These are phyloP conservation scores for Geococcyx californianus DNA, from an alignment of 2,113 vertebrate species.

Conservation along the genomic window DNA sequence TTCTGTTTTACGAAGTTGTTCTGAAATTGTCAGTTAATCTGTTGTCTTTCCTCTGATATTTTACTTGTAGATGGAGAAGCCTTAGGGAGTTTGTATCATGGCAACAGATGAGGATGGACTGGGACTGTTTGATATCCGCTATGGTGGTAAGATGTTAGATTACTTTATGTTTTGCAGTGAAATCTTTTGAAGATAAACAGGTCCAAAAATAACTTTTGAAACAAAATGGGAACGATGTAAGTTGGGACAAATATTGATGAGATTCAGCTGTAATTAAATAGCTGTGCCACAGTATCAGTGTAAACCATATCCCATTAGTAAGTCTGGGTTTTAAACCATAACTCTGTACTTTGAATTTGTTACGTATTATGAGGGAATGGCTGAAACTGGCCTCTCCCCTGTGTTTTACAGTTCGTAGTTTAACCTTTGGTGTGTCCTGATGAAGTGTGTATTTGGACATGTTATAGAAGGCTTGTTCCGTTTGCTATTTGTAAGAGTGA, in stretches of 20 bases:
- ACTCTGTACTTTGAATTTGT: neutral
- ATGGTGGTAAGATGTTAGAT: constrained; percentile 35
- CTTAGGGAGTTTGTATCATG: constrained; percentile 74
- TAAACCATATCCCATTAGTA: neutral
- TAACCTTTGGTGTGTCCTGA: neutral
- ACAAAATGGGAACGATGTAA: neutral
- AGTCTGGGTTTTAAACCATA: neutral
- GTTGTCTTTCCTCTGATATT: neutral
- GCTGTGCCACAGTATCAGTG: neutral
- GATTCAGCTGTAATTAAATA: neutral
- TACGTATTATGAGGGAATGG: neutral
- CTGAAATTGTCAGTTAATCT: neutral
- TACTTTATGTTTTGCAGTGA: neutral
- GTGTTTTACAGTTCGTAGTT: neutral
- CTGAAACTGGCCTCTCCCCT: neutral
- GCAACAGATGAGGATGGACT: constrained; percentile 76
- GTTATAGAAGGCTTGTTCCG: neutral
- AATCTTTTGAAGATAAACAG: neutral
- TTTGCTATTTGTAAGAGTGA: neutral
- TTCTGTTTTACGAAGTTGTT: neutral
- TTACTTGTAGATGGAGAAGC: constrained; percentile 66
- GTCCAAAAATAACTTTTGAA: neutral
- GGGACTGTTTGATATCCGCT: constrained; percentile 63
- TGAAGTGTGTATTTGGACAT: neutral
- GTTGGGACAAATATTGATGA: neutral